Evolutionary conservation across 1,140 invertebrate species (phyloP).

Genomic region (Limonius californicus): DNA sequence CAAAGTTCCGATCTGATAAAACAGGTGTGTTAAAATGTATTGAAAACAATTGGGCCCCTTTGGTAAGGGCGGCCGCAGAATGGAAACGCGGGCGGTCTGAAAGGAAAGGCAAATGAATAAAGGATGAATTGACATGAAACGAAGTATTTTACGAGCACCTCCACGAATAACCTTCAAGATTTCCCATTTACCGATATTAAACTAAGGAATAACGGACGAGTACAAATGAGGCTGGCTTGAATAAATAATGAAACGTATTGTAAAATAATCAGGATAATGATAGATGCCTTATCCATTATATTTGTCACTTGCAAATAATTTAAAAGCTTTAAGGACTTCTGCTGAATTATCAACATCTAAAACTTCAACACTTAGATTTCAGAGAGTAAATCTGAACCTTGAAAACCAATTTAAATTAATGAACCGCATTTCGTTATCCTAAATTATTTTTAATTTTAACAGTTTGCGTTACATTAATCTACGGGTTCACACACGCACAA

Average conservation of each 20-base stretch:
- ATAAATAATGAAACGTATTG: background rate
- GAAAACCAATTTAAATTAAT: too few species aligned
- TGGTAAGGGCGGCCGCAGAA: background rate
- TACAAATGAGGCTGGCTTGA: background rate
- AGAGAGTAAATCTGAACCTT: too few species aligned
- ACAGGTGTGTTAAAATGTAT: conserved; percentile 24
- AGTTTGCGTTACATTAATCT: too few species aligned
- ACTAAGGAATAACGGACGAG: background rate
- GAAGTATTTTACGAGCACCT: background rate
- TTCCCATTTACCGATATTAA: background rate
- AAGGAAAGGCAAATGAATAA: conserved; percentile 12
- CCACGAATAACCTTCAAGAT: background rate
- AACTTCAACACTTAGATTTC: too few species aligned
- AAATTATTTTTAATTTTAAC: too few species aligned
- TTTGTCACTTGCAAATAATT: too few species aligned
- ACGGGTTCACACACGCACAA: too few species aligned
- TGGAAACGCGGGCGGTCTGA: background rate
- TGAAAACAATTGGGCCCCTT: conserved; percentile 8
- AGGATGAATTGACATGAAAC: conserved; percentile 10
- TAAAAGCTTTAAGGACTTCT: too few species aligned
- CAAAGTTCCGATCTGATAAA: conserved; percentile 22
- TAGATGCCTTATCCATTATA: too few species aligned
- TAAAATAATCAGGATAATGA: too few species aligned
- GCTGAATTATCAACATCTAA: too few species aligned
- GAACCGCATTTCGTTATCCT: too few species aligned